Evolutionary conservation across 2,113 vertebrate genomes (phyloP).

Genomic region (Gobiocypris rarus): DNA sequence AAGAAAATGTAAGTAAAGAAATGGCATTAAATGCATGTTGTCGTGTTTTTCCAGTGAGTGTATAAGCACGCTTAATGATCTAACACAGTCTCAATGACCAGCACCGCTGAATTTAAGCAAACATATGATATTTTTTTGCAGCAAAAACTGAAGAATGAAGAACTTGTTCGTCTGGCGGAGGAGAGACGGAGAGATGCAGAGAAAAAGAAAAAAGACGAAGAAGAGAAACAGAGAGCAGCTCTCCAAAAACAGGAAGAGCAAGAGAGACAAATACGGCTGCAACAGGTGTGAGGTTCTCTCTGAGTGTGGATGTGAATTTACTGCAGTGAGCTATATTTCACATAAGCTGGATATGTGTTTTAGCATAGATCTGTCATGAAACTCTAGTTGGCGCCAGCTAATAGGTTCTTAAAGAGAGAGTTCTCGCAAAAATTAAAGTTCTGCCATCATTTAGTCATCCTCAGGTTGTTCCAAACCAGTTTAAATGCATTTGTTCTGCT

Average conservation of each 20-base stretch:
- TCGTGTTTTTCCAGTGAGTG: too few species aligned
- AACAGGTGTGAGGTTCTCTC: conserved; percentile 61
- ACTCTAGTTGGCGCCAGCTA: too few species aligned
- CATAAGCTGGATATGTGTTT: not conserved
- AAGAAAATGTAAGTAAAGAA: not conserved
- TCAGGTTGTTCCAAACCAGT: too few species aligned
- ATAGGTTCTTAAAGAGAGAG: too few species aligned
- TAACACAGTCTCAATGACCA: not conserved
- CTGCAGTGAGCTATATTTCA: not conserved
- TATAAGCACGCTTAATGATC: not conserved
- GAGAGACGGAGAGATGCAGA: conserved; percentile 73
- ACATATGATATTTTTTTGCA: conserved; percentile 60
- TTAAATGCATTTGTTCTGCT: too few species aligned
- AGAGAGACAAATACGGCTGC: conserved; percentile 62
- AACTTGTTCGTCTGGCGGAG: conserved; percentile 82
- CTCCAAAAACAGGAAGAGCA: conserved; percentile 65
- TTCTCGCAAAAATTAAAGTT: too few species aligned
- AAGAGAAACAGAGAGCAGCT: conserved; percentile 67
- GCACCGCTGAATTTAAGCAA: not conserved
- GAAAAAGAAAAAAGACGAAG: conserved; percentile 68
- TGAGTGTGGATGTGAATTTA: not conserved
- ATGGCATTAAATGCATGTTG: too few species aligned
- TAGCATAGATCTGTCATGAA: not conserved
- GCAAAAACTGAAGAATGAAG: conserved; percentile 87
- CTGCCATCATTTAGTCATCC: too few species aligned